These are phyloP conservation scores for Eristalis arbustorum DNA, from an alignment of 2,888 invertebrate genomes.

Conservation along the genomic window DNA sequence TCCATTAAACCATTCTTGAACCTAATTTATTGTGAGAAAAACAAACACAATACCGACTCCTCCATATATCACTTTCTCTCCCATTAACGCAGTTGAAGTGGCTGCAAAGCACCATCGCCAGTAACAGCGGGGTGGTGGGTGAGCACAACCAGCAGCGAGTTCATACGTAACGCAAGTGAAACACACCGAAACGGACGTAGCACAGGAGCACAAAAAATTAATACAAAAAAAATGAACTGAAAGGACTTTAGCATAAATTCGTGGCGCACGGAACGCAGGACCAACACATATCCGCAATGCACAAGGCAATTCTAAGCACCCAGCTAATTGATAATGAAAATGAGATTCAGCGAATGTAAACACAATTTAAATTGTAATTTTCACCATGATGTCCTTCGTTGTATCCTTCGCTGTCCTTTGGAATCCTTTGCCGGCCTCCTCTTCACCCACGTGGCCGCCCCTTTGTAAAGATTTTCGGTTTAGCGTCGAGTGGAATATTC, in stretches of 20 bases:
- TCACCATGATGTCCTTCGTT: constrained; percentile 37
- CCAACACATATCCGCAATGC: constrained; percentile 18
- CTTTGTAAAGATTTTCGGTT: constrained; percentile 9
- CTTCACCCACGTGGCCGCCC: neutral
- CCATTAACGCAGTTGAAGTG: constrained; percentile 7
- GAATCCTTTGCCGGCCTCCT: constrained; percentile 11
- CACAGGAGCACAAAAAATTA: neutral
- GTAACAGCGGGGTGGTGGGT: neutral
- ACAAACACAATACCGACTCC: constrained; percentile 41
- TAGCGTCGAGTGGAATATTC: constrained; percentile 40
- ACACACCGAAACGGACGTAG: neutral
- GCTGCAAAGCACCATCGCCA: neutral
- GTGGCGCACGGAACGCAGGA: constrained; percentile 8
- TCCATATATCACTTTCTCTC: constrained; percentile 47
- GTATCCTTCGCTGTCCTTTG: constrained; percentile 20
- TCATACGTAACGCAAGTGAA: neutral
- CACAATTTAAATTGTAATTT: constrained; percentile 60
- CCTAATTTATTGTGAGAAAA: constrained; percentile 49
- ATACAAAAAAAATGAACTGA: neutral
- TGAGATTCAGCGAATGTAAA: constrained; percentile 62
- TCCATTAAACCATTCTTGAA: constrained; percentile 37
- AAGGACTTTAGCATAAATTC: constrained; percentile 9
- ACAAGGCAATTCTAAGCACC: constrained; percentile 54
- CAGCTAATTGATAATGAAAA: constrained; percentile 69
- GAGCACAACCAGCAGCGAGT: neutral